Evolutionary conservation across 2,797 vertebrate genomes (phyloP).

Genomic region (Danio kyathit): DNA sequence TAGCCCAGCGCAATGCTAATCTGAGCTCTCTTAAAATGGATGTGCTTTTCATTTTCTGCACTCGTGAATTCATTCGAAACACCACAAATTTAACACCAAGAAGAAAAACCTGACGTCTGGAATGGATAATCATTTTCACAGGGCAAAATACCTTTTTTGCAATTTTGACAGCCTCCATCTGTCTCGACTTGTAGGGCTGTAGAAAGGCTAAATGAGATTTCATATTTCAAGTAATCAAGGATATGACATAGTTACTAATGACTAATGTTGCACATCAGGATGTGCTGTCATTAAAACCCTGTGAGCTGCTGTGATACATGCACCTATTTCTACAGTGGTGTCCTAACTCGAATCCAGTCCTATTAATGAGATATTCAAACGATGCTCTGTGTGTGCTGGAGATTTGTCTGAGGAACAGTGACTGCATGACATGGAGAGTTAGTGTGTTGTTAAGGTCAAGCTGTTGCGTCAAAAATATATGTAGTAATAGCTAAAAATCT

Average conservation of each 20-base stretch:
- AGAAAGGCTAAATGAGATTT: conserved; percentile 32
- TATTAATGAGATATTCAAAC: conserved; percentile 11
- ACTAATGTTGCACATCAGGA: conserved; percentile 31
- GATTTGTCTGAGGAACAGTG: background rate
- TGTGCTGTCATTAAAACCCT: background rate
- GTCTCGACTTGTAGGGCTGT: background rate
- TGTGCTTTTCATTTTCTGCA: conserved; percentile 29
- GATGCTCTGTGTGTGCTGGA: background rate
- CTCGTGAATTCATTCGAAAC: conserved; percentile 14
- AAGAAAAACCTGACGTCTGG: conserved; percentile 11
- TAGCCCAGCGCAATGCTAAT: conserved; percentile 19
- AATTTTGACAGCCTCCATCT: conserved; percentile 28
- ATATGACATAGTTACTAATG: conserved; percentile 28
- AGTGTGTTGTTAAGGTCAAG: too few species aligned
- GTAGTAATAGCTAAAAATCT: too few species aligned
- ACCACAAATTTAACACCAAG: background rate
- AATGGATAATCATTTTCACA: conserved; percentile 26
- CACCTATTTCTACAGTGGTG: background rate
- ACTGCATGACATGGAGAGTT: background rate
- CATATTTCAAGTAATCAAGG: conserved; percentile 30
- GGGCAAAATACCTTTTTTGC: conserved; percentile 12
- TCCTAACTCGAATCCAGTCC: background rate
- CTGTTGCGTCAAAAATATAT: too few species aligned
- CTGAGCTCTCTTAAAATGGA: conserved; percentile 27
- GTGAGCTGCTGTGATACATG: background rate